A percentile compares a stretch with the other conserved stretches of the same genome.
phyloP scores from a whole-genome alignment of 2,888 invertebrate genomes.

The Stramonita haemastoma region DNA sequence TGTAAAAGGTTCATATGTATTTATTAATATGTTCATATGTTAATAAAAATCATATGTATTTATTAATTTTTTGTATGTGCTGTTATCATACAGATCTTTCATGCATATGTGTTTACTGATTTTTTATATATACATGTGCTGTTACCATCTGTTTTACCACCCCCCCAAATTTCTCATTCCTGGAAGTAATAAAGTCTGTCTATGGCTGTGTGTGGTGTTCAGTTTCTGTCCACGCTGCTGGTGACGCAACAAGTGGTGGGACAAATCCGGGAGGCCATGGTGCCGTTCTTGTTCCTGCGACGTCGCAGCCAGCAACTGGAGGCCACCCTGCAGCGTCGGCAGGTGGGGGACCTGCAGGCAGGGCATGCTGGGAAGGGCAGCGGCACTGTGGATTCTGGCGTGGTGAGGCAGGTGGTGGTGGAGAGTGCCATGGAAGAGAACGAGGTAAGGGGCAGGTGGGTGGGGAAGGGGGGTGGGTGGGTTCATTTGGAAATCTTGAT shows the following conservation, averaged over 20 bases:
- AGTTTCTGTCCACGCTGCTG: conserved; percentile 85
- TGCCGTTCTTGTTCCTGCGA: conserved; percentile 78
- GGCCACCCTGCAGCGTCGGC: conserved; percentile 56
- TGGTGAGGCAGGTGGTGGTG: conserved; percentile 78
- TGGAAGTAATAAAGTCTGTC: too few species aligned
- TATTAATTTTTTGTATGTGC: too few species aligned
- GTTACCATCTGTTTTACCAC: too few species aligned
- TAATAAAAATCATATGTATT: too few species aligned
- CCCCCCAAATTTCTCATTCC: too few species aligned
- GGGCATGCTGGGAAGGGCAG: conserved; percentile 44
- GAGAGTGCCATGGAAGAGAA: conserved; percentile 85
- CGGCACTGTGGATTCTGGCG: conserved; percentile 54
- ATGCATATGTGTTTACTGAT: too few species aligned
- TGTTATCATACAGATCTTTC: too few species aligned
- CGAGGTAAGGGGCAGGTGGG: conserved; percentile 77
- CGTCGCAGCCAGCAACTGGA: conserved; percentile 63
- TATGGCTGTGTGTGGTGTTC: conserved; percentile 42
- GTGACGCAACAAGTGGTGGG: conserved; percentile 82
- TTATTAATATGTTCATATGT: too few species aligned
- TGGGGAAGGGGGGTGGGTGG: not conserved
- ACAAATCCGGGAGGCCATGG: conserved; percentile 82
- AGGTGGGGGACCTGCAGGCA: conserved; percentile 47
- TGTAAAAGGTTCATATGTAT: too few species aligned
- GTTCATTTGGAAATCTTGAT: not conserved
- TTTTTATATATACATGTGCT: too few species aligned